These are phyloP conservation scores for Melinopterus prodromus DNA, from an alignment of 2,888 invertebrate genomes.

Conservation along the genomic window DNA sequence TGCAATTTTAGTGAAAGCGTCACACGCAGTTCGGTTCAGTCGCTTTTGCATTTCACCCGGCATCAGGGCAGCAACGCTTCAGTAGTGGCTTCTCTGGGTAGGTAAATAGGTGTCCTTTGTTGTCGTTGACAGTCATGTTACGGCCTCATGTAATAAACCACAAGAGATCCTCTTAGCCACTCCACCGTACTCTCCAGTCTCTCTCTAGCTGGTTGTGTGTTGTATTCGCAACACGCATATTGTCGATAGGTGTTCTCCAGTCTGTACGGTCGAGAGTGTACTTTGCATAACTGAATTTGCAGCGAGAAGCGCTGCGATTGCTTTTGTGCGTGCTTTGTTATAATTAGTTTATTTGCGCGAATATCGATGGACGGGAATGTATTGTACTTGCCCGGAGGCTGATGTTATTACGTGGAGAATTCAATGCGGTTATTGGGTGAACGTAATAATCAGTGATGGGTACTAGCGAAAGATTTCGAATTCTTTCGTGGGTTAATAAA, in stretches of 20 bases:
- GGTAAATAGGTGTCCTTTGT: neutral
- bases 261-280: neutral
- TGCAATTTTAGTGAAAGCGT: neutral
- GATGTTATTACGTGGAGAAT: neutral
- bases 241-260: neutral
- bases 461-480: too few relatives aligned
- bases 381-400: neutral
- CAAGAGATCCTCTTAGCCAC: neutral
- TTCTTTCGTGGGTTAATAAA: too few relatives aligned
- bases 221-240: neutral
- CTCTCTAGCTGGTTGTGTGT: neutral
- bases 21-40: neutral
- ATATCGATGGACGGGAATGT: neutral
- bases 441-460: too few relatives aligned
- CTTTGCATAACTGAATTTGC: neutral
- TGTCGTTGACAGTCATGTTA: neutral
- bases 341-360: constrained; percentile 4
- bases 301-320: neutral
- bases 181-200: neutral
- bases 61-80: neutral
- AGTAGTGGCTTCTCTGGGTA: neutral
- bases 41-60: neutral
- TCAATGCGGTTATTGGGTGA: neutral
- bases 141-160: neutral
- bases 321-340: neutral